phyloP scores from a whole-genome alignment of 2,113 vertebrate genomes.

The Caloenas nicobarica region DNA sequence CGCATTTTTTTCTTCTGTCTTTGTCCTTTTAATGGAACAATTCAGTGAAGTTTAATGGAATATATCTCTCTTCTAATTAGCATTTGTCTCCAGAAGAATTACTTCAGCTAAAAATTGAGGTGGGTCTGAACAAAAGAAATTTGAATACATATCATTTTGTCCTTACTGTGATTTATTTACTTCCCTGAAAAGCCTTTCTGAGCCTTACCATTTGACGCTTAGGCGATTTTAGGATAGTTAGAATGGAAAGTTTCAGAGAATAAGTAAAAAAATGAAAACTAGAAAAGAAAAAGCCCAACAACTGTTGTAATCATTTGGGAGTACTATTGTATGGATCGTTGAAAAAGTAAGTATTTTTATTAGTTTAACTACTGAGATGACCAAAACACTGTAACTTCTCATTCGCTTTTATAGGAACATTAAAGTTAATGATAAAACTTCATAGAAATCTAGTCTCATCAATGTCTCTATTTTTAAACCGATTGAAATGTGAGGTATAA shows the following conservation, averaged over 20 bases:
- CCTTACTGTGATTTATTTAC: background rate
- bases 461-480: background rate
- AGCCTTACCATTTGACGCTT: background rate
- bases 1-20: background rate
- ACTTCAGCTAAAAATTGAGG: background rate
- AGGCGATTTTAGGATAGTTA: background rate
- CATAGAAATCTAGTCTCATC: background rate
- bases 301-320: background rate
- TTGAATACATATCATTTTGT: background rate
- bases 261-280: background rate
- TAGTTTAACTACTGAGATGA: conserved; percentile 1
- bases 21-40: background rate
- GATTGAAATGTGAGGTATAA: background rate
- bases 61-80: background rate
- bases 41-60: background rate
- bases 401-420: background rate
- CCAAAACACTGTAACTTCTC: background rate
- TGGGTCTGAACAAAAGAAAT: background rate
- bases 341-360: background rate
- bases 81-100: background rate
- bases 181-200: background rate
- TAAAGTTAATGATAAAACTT: conserved; percentile 29
- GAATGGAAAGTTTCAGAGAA: background rate
- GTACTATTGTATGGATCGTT: background rate
- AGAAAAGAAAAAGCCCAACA: background rate